A percentile compares a stretch with the other conserved stretches of the same genome.
phyloP scores from a whole-genome alignment of 1,140 invertebrate species.

The Amyelois transitella region DNA sequence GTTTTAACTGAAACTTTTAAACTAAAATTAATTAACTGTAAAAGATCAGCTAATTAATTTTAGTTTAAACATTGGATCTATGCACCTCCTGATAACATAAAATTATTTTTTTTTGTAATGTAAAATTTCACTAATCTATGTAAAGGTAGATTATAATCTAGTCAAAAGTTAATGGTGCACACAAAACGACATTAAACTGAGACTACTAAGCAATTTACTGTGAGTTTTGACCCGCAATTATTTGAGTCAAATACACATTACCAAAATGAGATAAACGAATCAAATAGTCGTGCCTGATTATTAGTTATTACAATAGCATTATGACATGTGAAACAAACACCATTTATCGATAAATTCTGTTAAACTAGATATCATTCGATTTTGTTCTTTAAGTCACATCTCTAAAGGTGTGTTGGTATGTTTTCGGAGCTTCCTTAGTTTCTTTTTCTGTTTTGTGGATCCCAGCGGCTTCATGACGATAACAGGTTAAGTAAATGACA shows the following conservation, averaged over 20 bases:
- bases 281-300: slow-evolving; percentile 38
- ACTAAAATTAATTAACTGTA: too few species aligned
- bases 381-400: slow-evolving; percentile 11
- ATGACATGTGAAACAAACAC: slow-evolving; percentile 20
- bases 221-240: slow-evolving; percentile 31
- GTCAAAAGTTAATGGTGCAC: not conserved
- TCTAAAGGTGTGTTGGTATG: slow-evolving; percentile 1
- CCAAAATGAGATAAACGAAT: slow-evolving; percentile 47
- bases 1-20: too few species aligned
- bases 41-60: too few species aligned
- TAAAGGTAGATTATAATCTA: not conserved
- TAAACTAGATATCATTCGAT: slow-evolving; percentile 8
- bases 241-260: slow-evolving; percentile 41
- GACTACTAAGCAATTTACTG: slow-evolving; percentile 32
- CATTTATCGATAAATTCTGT: not conserved
- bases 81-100: not conserved
- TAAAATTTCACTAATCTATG: not conserved
- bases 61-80: too few species aligned
- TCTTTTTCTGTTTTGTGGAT: slow-evolving; percentile 18
- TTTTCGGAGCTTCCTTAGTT: not conserved
- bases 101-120: not conserved
- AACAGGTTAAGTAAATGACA: slow-evolving; percentile 65
- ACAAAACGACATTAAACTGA: not conserved
- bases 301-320: slow-evolving; percentile 48
- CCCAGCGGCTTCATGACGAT: slow-evolving; percentile 41